Conservation (phyloP, 2,888 invertebrate species). For the Euclidia mi region DNA sequence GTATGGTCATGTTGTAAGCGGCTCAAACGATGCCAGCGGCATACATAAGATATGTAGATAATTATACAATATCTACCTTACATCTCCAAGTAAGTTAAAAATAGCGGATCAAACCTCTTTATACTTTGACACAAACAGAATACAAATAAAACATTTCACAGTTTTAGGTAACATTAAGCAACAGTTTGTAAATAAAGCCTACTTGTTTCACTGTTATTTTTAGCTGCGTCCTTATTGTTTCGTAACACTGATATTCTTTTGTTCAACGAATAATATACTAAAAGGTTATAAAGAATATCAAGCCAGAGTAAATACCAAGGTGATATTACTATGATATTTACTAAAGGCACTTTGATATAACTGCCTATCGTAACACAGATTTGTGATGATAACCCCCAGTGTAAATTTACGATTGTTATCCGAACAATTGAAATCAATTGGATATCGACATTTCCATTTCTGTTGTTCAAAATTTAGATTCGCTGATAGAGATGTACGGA, state of each 20-base stretch:
- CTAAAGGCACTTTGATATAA: constrained; percentile 30
- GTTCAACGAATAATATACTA: constrained; percentile 43
- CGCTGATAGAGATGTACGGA: constrained; percentile 5
- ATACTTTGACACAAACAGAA: too few relatives aligned
- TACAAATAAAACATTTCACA: not conserved
- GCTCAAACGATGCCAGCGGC: too few relatives aligned
- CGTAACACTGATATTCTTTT: constrained; percentile 57
- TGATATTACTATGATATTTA: constrained; percentile 47
- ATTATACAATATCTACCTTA: too few relatives aligned
- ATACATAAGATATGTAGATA: too few relatives aligned
- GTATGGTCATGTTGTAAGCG: too few relatives aligned
- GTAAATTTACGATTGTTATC: constrained; percentile 72
- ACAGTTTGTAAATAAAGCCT: constrained; percentile 18
- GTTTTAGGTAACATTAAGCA: constrained; percentile 24
- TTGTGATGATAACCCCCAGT: constrained; percentile 56
- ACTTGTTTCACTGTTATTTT: constrained; percentile 25
- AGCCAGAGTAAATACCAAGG: constrained; percentile 69
- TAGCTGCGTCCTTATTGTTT: constrained; percentile 52
- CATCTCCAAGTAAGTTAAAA: too few relatives aligned
- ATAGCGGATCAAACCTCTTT: too few relatives aligned
- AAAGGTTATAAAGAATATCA: constrained; percentile 63
- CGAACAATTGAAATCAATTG: constrained; percentile 77
- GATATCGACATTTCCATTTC: not conserved
- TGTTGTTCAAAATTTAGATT: not conserved
- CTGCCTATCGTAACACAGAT: constrained; percentile 38